Evolutionary conservation across 2,113 vertebrate species (phyloP).

Genomic region (Peucedramus taeniatus): DNA sequence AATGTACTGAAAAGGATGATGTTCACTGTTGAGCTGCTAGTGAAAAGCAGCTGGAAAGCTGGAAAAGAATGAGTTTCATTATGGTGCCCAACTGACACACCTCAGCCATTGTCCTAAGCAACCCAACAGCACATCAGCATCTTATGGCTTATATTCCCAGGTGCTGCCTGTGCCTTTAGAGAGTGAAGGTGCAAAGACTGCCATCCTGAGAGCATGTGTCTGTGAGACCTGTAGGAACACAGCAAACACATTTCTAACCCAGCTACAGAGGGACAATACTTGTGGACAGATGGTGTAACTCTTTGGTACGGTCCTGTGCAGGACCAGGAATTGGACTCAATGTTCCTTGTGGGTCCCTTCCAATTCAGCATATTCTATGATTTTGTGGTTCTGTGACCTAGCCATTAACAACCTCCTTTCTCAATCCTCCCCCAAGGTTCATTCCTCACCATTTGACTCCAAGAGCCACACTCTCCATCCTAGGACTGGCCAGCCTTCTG

Average conservation of each 20-base stretch:
- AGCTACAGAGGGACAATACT: background rate
- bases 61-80: background rate
- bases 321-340: background rate
- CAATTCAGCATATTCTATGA: background rate
- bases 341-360: background rate
- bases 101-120: background rate
- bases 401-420: background rate
- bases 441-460: background rate
- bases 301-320: background rate
- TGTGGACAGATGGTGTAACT: background rate
- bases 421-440: background rate
- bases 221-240: background rate
- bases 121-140: background rate
- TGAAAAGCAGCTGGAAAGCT: too few species aligned
- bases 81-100: background rate
- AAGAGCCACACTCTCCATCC: background rate
- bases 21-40: background rate
- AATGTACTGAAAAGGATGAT: background rate
- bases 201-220: background rate
- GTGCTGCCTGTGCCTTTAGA: background rate
- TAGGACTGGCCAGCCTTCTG: background rate
- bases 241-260: background rate
- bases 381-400: background rate
- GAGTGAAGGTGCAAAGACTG: background rate
- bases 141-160: background rate